These are phyloP conservation scores for Luehdorfia chinensis DNA, from an alignment of 1,140 invertebrate genomes.

Conservation along the genomic window DNA sequence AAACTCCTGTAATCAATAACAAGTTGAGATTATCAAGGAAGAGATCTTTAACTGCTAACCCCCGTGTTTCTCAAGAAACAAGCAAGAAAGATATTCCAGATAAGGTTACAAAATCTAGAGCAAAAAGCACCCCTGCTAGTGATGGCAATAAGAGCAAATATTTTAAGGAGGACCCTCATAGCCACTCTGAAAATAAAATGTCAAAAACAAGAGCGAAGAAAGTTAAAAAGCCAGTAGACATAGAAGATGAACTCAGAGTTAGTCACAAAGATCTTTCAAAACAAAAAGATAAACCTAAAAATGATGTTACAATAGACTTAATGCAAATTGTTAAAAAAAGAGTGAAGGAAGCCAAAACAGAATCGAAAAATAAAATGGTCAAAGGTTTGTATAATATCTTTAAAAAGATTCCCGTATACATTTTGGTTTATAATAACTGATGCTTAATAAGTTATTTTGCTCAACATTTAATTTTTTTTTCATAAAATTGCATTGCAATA, in stretches of 20 bases:
- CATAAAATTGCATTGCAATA: too few species aligned
- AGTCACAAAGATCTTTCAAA: conserved; percentile 59
- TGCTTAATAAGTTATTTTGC: too few species aligned
- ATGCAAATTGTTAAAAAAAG: conserved; percentile 68
- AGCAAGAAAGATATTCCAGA: conserved; percentile 19
- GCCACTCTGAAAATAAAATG: conserved; percentile 13
- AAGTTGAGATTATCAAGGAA: conserved; percentile 34
- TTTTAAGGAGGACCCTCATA: conserved; percentile 30
- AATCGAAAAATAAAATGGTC: conserved; percentile 42
- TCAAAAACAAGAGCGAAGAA: conserved; percentile 20
- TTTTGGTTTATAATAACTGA: too few species aligned
- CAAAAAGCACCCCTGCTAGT: conserved; percentile 46
- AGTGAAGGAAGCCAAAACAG: conserved; percentile 63
- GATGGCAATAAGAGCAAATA: conserved; percentile 54
- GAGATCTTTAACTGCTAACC: conserved; percentile 45
- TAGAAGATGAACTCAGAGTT: conserved; percentile 45
- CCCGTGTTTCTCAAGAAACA: conserved; percentile 17
- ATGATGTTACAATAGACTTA: conserved; percentile 70
- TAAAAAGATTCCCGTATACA: too few species aligned
- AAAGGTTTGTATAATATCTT: conserved; percentile 40
- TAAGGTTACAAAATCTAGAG: conserved; percentile 31
- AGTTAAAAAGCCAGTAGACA: conserved; percentile 22
- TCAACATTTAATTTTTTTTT: too few species aligned
- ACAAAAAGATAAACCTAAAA: conserved; percentile 39
- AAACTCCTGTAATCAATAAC: conserved; percentile 21